Percentiles rank a stretch among this genome's conserved stretches.
These are phyloP conservation scores for Xestoiulus laeticollis DNA, from an alignment of 2,888 invertebrate genomes.

Conservation along the genomic window DNA sequence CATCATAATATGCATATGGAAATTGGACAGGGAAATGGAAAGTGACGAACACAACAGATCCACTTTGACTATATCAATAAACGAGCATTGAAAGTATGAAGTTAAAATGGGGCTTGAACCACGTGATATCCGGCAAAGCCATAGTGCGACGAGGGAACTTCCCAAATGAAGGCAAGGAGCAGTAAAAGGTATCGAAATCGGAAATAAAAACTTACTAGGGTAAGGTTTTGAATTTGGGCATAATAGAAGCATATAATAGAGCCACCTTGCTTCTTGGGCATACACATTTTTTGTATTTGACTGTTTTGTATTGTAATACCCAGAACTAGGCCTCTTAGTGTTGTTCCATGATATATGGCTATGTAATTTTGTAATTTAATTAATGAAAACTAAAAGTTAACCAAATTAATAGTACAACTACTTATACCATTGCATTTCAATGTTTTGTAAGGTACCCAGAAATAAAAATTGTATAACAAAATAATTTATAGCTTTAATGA, in stretches of 20 bases:
- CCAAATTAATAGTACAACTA: too few species aligned
- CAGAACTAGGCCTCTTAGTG: too few species aligned
- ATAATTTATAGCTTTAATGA: too few species aligned
- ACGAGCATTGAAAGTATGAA: neutral
- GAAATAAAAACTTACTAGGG: neutral
- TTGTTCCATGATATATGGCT: too few species aligned
- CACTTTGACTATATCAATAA: slow-evolving; percentile 20
- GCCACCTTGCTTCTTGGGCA: too few species aligned
- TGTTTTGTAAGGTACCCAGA: too few species aligned
- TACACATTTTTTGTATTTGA: too few species aligned
- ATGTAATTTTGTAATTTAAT: too few species aligned
- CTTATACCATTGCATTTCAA: too few species aligned
- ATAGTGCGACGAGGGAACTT: neutral
- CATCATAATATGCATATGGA: neutral
- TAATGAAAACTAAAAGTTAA: too few species aligned
- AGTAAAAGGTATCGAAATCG: neutral
- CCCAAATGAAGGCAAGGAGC: neutral
- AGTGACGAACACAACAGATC: neutral
- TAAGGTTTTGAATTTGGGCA: neutral
- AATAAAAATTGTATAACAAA: too few species aligned
- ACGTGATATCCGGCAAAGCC: slow-evolving; percentile 9
- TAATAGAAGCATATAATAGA: neutral
- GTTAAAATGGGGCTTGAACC: neutral
- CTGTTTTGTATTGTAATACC: too few species aligned
- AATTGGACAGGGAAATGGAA: neutral